phyloP scores from a whole-genome alignment of 2,888 invertebrate species.

The Lepidocyrtinus sp. region DNA sequence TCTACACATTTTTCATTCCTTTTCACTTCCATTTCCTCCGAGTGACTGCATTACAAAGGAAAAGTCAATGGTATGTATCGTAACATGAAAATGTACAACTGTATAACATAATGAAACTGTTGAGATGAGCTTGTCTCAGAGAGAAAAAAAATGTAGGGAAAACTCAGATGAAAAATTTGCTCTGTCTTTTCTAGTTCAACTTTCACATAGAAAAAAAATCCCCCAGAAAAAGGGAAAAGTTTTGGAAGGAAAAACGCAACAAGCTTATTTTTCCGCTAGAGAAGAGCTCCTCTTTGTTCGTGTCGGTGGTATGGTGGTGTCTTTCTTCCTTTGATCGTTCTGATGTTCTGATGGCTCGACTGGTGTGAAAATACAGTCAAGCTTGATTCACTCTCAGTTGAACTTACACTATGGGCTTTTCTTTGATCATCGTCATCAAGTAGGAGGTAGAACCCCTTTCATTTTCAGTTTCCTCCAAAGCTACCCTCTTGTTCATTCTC shows the following conservation, averaged over 20 bases:
- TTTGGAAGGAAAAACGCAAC: conserved; percentile 38
- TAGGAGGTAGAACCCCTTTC: no score
- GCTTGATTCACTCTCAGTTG: conserved; percentile 7
- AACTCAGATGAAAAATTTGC: conserved; percentile 49
- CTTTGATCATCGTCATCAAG: conserved; percentile 29
- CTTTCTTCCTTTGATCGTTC: background rate
- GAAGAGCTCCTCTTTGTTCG: background rate
- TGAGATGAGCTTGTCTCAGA: conserved; percentile 35
- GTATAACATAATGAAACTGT: conserved; percentile 29
- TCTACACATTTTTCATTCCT: conserved; percentile 25
- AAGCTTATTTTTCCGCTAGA: conserved; percentile 27
- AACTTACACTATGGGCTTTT: background rate
- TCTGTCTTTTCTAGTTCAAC: conserved; percentile 26
- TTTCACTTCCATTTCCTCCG: background rate
- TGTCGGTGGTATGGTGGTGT: no score
- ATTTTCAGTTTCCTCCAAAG: conserved; percentile 1
- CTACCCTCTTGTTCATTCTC: background rate
- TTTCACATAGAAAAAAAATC: background rate
- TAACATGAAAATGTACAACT: no score
- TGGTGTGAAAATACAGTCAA: conserved; percentile 22
- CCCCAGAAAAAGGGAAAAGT: conserved; percentile 10
- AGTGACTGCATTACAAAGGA: background rate
- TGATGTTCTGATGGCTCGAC: background rate
- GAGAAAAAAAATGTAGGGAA: conserved; percentile 13
- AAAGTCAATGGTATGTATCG: background rate